phyloP scores from a whole-genome alignment of 2,797 vertebrate species.

The Luscinia luscinia region DNA sequence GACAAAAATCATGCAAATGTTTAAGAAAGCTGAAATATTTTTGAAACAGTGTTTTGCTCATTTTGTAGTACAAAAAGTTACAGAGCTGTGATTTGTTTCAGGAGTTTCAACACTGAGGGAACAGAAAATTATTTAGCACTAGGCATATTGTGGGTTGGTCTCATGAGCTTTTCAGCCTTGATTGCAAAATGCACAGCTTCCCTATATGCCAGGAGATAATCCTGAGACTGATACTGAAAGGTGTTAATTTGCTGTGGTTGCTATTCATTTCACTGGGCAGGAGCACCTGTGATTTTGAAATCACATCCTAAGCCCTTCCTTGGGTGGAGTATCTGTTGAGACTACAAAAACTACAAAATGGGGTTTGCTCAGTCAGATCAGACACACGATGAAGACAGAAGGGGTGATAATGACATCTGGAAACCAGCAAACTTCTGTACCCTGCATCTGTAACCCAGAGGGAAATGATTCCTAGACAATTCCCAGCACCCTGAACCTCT shows the following conservation, averaged over 20 bases:
- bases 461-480: neutral
- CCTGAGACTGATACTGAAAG: neutral
- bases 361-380: neutral
- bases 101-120: neutral
- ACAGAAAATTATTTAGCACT: neutral
- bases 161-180: neutral
- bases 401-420: neutral
- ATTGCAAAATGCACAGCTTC: neutral
- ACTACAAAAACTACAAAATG: neutral
- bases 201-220: neutral
- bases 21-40: neutral
- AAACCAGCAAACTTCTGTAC: neutral
- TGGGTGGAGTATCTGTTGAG: neutral
- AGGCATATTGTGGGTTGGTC: neutral
- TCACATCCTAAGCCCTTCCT: neutral
- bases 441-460: neutral
- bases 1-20: conserved; percentile 24
- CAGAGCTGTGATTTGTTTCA: neutral
- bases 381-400: neutral
- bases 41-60: neutral
- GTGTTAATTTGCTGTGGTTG: neutral
- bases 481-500: neutral
- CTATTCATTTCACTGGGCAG: neutral
- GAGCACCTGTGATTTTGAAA: neutral
- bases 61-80: neutral